phyloP scores from a whole-genome alignment of 1,140 invertebrate species.

The Drosophila setifemur region DNA sequence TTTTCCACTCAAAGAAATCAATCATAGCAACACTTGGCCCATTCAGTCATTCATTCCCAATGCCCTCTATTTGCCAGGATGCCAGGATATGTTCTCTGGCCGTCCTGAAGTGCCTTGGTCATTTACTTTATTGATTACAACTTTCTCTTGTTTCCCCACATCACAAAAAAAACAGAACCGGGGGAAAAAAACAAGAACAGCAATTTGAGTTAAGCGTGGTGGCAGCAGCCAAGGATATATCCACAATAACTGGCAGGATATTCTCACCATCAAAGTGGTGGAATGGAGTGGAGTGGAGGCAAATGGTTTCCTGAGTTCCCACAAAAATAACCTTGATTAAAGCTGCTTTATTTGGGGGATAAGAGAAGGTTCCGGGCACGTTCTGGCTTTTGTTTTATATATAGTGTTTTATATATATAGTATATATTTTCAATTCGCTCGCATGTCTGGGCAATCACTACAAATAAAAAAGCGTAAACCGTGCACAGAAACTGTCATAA shows the following conservation, averaged over 20 bases:
- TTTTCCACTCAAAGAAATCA: conserved; percentile 41
- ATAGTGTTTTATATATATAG: too few species aligned
- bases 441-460: conserved; percentile 37
- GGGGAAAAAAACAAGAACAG: conserved; percentile 9
- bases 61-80: conserved; percentile 37
- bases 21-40: conserved; percentile 43
- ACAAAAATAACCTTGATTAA: conserved; percentile 54
- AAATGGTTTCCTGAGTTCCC: conserved; percentile 13
- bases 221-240: conserved; percentile 16
- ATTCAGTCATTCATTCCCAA: conserved; percentile 9
- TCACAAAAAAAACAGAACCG: conserved; percentile 1
- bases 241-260: conserved; percentile 24
- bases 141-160: conserved; percentile 43
- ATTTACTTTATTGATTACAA: conserved; percentile 77
- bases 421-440: conserved; percentile 61
- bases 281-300: background rate
- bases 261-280: background rate
- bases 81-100: conserved; percentile 22
- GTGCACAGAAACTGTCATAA: conserved; percentile 52
- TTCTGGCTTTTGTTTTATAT: conserved; percentile 33
- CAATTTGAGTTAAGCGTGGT: conserved; percentile 35
- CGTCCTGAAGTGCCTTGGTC: conserved; percentile 53
- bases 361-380: background rate
- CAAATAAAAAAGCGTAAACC: conserved; percentile 47
- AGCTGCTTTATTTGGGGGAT: conserved; percentile 15